phyloP scores from a whole-genome alignment of 2,113 vertebrate genomes.

The Nibea coibor region DNA sequence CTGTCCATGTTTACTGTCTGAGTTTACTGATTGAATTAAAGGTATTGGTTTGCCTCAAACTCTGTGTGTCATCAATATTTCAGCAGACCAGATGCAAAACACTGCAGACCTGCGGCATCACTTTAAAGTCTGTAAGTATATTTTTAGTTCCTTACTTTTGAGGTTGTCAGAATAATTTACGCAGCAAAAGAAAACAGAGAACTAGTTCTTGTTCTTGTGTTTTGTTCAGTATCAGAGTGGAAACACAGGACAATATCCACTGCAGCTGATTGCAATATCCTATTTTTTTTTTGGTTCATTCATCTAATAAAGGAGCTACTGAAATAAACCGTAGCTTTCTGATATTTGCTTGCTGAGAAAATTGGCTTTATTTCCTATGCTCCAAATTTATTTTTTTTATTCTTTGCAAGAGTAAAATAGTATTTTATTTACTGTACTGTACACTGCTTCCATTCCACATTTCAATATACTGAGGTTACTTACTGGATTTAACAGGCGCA shows the following conservation, averaged over 20 bases:
- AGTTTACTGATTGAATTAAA: constrained; percentile 62
- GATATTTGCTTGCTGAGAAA: neutral
- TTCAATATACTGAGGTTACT: constrained; percentile 55
- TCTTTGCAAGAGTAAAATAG: neutral
- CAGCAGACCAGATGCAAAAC: constrained; percentile 56
- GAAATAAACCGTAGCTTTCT: constrained; percentile 26
- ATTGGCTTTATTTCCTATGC: neutral
- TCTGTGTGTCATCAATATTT: constrained; percentile 67
- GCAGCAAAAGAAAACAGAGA: constrained; percentile 2
- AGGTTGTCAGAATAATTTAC: constrained; percentile 48
- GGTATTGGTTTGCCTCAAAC: constrained; percentile 63
- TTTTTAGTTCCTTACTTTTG: neutral
- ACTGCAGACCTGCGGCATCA: constrained; percentile 48
- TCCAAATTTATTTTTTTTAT: neutral
- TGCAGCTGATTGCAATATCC: constrained; percentile 18
- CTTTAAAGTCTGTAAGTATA: constrained; percentile 28
- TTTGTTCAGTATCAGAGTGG: neutral
- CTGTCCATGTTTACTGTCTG: constrained; percentile 64
- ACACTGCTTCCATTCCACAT: constrained; percentile 32
- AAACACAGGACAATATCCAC: neutral
- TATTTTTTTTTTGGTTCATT: neutral
- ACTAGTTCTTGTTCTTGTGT: neutral
- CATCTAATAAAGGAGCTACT: constrained; percentile 25
- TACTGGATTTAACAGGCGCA: constrained; percentile 53
- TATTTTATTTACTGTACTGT: constrained; percentile 14